A percentile compares a stretch with the other conserved stretches of the same genome.
phyloP scores from a whole-genome alignment of 2,113 vertebrate genomes.

The Oreochromis niloticus region DNA sequence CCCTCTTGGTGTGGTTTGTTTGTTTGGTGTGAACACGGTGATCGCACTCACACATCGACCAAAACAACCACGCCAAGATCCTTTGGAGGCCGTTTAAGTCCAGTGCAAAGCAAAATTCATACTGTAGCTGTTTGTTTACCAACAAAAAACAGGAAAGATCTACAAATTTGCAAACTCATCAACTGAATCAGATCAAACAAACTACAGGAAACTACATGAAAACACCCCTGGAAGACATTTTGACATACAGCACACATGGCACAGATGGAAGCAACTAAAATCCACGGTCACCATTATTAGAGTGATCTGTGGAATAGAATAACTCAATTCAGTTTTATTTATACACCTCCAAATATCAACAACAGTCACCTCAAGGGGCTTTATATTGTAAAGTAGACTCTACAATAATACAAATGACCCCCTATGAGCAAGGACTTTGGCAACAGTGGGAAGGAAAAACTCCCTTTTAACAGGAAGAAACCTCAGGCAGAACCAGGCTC shows the following conservation, averaged over 20 bases:
- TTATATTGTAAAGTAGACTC: no score
- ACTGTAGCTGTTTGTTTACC: background rate
- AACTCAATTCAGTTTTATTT: no score
- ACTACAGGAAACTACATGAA: background rate
- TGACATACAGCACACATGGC: background rate
- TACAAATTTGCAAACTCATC: background rate
- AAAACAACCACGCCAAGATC: background rate
- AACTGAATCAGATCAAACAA: background rate
- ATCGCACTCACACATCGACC: fast-evolving
- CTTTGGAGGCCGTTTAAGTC: background rate
- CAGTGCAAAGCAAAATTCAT: background rate
- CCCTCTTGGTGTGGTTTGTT: background rate
- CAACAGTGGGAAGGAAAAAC: no score
- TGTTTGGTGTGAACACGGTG: background rate
- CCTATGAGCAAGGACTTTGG: no score
- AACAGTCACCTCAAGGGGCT: no score
- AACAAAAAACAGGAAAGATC: background rate
- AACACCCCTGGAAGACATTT: background rate
- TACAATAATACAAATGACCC: no score
- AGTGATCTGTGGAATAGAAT: no score
- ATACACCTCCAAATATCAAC: no score
- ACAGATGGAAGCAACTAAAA: background rate
- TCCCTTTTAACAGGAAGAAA: no score
- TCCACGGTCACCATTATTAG: no score
- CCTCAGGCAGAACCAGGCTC: no score